Conservation (phyloP, 1,140 invertebrate species). For the Trichonephila clavata region DNA sequence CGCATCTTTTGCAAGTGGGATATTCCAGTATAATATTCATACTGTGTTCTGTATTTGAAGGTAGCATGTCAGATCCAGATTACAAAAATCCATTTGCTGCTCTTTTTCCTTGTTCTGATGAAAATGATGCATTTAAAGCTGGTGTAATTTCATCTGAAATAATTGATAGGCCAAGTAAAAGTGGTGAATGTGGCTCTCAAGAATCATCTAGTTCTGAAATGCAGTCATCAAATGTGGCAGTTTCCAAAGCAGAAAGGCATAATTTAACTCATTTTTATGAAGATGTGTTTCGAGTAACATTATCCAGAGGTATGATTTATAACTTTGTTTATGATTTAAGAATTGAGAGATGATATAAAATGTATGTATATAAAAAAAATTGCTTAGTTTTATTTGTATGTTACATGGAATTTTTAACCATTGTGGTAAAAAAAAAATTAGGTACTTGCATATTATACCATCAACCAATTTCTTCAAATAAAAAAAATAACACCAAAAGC, state of each 20-base stretch:
- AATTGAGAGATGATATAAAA: neutral
- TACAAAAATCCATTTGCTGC: conserved; percentile 82
- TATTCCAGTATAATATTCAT: neutral
- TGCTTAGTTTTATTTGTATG: too few relatives aligned
- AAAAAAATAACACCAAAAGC: too few relatives aligned
- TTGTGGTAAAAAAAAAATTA: too few relatives aligned
- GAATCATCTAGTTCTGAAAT: conserved; percentile 43
- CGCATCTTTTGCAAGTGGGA: neutral
- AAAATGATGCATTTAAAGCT: conserved; percentile 79
- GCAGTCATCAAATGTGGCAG: conserved; percentile 31
- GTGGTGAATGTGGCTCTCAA: conserved; percentile 48
- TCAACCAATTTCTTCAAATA: too few relatives aligned
- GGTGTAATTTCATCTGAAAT: conserved; percentile 58
- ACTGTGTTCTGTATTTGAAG: neutral
- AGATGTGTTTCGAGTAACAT: conserved; percentile 86
- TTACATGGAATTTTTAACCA: too few relatives aligned
- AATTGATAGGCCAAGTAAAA: conserved; percentile 42
- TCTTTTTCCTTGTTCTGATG: conserved; percentile 81
- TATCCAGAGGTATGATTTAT: conserved; percentile 79
- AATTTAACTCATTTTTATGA: conserved; percentile 83
- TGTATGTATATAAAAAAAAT: neutral
- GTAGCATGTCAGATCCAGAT: conserved; percentile 72
- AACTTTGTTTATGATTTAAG: neutral
- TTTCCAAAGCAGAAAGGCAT: conserved; percentile 72
- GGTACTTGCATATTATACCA: too few relatives aligned